Evolutionary conservation across 2,888 invertebrate species (phyloP).

Genomic region (Phrixothrix hirtus): DNA sequence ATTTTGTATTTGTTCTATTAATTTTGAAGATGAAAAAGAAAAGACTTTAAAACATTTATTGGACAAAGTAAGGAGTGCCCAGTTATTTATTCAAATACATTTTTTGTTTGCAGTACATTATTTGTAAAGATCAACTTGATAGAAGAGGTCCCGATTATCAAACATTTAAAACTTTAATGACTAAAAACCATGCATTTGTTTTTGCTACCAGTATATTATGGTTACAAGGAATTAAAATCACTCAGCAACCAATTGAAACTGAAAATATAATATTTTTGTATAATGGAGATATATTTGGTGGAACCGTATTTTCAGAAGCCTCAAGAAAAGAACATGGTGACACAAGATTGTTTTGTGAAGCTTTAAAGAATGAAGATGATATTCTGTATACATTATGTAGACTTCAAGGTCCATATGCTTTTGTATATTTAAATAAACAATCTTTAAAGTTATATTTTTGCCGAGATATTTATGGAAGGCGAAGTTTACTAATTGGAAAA

Average conservation of each 20-base stretch:
- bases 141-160: conserved; percentile 64
- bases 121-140: conserved; percentile 49
- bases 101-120: conserved; percentile 41
- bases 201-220: conserved; percentile 71
- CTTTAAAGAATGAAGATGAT: conserved; percentile 45
- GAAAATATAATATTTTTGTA: conserved; percentile 72
- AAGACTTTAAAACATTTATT: neutral
- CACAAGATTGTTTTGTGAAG: conserved; percentile 59
- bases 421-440: conserved; percentile 72
- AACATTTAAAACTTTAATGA: conserved; percentile 29
- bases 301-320: conserved; percentile 44
- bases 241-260: conserved; percentile 70
- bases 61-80: neutral
- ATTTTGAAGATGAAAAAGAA: neutral
- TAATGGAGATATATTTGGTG: conserved; percentile 87
- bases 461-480: conserved; percentile 83
- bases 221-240: conserved; percentile 73
- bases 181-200: conserved; percentile 37
- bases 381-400: conserved; percentile 57
- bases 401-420: conserved; percentile 82
- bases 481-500: conserved; percentile 73
- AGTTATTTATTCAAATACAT: neutral
- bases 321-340: conserved; percentile 57
- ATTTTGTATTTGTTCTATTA: conserved; percentile 7
- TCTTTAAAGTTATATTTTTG: conserved; percentile 73